Conservation (phyloP, 2,113 vertebrate genomes). For the Entomyzon cyanotis region DNA sequence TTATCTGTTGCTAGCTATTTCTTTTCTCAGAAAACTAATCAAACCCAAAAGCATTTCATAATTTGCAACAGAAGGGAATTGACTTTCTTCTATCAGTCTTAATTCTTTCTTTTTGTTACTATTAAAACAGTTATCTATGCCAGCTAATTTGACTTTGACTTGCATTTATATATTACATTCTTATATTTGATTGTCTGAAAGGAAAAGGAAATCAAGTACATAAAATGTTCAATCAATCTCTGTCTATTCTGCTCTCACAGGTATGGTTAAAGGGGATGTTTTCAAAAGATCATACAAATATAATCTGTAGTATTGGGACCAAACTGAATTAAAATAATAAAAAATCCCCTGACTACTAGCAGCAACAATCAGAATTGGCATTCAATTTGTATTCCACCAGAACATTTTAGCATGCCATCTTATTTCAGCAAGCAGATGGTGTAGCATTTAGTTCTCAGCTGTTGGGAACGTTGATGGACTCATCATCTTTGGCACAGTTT, state of each 20-base stretch:
- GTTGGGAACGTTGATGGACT: background rate
- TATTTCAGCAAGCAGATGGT: slow-evolving; percentile 47
- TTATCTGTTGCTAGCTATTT: background rate
- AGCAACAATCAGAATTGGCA: background rate
- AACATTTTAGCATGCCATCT: background rate
- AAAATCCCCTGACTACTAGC: background rate
- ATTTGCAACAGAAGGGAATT: background rate
- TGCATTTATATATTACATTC: background rate
- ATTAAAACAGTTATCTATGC: background rate
- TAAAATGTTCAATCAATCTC: background rate
- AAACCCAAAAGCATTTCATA: background rate
- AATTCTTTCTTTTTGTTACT: background rate
- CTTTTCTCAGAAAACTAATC: slow-evolving; percentile 14
- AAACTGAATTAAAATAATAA: background rate
- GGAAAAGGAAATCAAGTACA: background rate
- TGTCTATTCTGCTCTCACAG: background rate
- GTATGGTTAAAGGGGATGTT: background rate
- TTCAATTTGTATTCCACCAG: background rate
- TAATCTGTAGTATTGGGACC: background rate
- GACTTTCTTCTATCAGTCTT: background rate
- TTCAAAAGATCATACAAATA: background rate
- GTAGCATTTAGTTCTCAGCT: background rate
- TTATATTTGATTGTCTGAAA: background rate
- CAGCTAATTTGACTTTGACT: background rate
- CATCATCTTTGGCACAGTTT: background rate